Evolutionary conservation across 1,140 invertebrate genomes (phyloP).

Genomic region (Drosophila truncata): DNA sequence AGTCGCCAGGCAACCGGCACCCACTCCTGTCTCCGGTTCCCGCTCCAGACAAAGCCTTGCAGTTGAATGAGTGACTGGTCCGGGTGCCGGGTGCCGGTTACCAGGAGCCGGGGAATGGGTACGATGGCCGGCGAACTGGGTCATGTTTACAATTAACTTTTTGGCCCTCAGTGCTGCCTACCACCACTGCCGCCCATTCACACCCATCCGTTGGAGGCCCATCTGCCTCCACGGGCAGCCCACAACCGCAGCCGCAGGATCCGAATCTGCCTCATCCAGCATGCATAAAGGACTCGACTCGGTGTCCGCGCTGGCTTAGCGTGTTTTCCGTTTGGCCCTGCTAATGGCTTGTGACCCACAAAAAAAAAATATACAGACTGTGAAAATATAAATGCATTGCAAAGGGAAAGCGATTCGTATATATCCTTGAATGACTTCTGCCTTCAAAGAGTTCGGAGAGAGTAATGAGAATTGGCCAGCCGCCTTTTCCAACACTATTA

Average conservation of each 20-base stretch:
- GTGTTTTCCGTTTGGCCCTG: slow-evolving; percentile 43
- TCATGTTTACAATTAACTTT: slow-evolving; percentile 84
- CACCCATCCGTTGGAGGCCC: not conserved
- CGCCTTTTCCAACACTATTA: slow-evolving; percentile 67
- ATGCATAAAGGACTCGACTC: slow-evolving; percentile 70
- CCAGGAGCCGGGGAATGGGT: slow-evolving; percentile 5
- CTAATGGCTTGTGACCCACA: slow-evolving; percentile 63
- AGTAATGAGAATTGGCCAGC: slow-evolving; percentile 33
- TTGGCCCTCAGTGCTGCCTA: slow-evolving; percentile 41
- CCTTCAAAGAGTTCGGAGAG: slow-evolving; percentile 48
- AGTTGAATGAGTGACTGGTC: slow-evolving; percentile 33
- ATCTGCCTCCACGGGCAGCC: slow-evolving; percentile 33
- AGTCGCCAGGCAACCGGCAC: slow-evolving; percentile 10
- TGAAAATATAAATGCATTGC: slow-evolving; percentile 26
- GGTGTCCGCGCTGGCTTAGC: slow-evolving; percentile 45
- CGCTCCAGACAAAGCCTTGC: slow-evolving; percentile 45
- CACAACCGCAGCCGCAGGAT: slow-evolving; percentile 49
- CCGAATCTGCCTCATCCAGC: slow-evolving; percentile 64
- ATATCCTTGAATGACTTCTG: slow-evolving; percentile 59
- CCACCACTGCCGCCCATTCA: slow-evolving; percentile 11
- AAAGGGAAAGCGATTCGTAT: slow-evolving; percentile 27
- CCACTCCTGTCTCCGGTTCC: slow-evolving; percentile 29
- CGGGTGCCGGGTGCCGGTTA: not conserved
- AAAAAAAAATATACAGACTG: slow-evolving; percentile 4
- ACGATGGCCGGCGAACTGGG: slow-evolving; percentile 56